Evolutionary conservation across 1,140 invertebrate genomes (phyloP), one percentile per base, ranked within the genome.

Genomic region (Helicoverpa zea): DNA sequence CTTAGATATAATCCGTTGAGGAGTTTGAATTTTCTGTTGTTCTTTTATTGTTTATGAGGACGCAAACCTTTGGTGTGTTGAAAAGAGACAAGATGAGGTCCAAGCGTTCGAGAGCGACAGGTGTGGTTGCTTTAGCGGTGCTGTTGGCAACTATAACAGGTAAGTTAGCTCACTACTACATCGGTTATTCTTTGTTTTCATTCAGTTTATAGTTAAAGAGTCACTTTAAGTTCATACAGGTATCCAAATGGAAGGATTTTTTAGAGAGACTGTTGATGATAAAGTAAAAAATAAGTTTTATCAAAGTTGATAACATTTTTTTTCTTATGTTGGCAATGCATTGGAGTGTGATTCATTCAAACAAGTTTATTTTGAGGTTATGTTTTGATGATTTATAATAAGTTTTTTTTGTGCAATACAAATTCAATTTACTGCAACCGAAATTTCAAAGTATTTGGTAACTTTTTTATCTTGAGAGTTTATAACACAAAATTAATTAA

Each of bases 61-160:
- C 90, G 83, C 83, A 86, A 81, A 86, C 86, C 83, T 86, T 83
- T 86, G 83, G 83, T 84, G 89, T 88, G 92, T 93, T 86, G 77
- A 91, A 94, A 89, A 94, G 92, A 90, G 93, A 94, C 92, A 92
- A 91, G 74, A 94, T 94, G 93, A 92, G 83, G 89, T 84, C 86
- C 81, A 86, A 83, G 59, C 87, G 87, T 77, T 88, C 81, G 81
- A 84, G 92, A 91, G 89, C 90, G 92, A 94, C 92, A 94, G 92
- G 93, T 94, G 93, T 90, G 90, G 90, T 84, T 87, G 90, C 90
- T 83, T 86, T 94, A 81, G 93, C 89, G 85, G 83, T 94, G 83
- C 84, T 94, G 83, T 89, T 94, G 89, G 92, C 89, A 79, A 84
- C 84, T 84, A 87, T 93, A 92, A 90, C 93, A 94, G 93, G 93